Evolutionary conservation across 2,797 vertebrate species (phyloP).

Genomic region (Sebastes diaconus): DNA sequence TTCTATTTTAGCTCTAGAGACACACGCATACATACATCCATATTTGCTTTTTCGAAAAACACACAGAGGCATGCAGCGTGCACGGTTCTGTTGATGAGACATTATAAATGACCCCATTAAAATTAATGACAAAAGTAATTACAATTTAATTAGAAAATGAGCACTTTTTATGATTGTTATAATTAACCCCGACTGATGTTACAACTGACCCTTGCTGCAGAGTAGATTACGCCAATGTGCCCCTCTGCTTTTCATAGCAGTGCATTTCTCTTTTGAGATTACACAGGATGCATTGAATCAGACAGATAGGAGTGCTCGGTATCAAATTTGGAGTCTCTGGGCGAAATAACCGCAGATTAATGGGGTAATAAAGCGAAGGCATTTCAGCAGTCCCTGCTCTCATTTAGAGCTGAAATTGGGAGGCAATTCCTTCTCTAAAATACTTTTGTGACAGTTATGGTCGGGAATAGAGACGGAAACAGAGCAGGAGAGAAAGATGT

Average conservation of each 20-base stretch:
- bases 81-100: conserved; percentile 51
- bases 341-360: conserved; percentile 48
- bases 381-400: conserved; percentile 32
- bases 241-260: conserved; percentile 13
- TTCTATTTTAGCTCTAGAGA: conserved; percentile 27
- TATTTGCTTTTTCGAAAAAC: conserved; percentile 42
- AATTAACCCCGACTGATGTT: conserved; percentile 71
- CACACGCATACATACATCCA: not conserved
- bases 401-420: conserved; percentile 39
- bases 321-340: conserved; percentile 34
- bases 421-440: conserved; percentile 39
- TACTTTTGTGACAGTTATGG: conserved; percentile 46
- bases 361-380: conserved; percentile 44
- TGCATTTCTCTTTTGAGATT: conserved; percentile 33
- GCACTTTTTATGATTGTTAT: conserved; percentile 68
- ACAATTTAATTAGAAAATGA: conserved; percentile 73
- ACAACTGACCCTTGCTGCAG: conserved; percentile 60
- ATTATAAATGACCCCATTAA: conserved; percentile 74
- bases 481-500: conserved; percentile 33
- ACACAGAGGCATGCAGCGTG: conserved; percentile 23
- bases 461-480: not conserved
- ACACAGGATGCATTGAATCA: conserved; percentile 29
- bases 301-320: conserved; percentile 19
- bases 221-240: conserved; percentile 32
- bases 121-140: conserved; percentile 77